These are phyloP conservation scores for Eulemur rubriventer DNA, from an alignment of 2,797 vertebrate genomes.

Conservation along the genomic window DNA sequence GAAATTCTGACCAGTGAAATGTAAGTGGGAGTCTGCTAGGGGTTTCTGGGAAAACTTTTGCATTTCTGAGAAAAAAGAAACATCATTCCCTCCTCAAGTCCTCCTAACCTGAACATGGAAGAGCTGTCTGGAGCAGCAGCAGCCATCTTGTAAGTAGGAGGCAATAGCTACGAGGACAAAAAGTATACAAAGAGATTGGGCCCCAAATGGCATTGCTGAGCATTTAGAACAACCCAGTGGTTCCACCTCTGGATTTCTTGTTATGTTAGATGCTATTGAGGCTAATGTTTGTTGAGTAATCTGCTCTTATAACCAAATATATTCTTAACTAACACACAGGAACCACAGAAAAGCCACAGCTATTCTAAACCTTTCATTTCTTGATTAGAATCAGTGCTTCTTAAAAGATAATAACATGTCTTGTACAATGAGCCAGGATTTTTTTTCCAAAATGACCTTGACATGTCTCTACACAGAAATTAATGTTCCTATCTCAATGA, in stretches of 20 bases:
- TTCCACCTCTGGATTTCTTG: neutral
- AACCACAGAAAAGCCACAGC: slow-evolving; percentile 10
- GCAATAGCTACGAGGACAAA: neutral
- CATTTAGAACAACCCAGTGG: neutral
- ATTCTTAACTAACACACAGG: slow-evolving; percentile 23
- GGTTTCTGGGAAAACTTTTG: slow-evolving; percentile 15
- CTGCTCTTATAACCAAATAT: neutral
- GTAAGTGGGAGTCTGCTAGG: neutral
- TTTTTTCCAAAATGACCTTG: neutral
- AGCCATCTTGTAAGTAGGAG: neutral
- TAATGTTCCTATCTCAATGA: neutral
- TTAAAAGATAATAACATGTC: slow-evolving; percentile 20
- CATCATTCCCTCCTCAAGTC: neutral
- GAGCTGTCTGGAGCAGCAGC: neutral
- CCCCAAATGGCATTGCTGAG: neutral
- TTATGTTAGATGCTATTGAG: neutral
- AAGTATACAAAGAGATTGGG: neutral
- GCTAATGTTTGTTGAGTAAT: neutral
- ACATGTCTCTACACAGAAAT: slow-evolving; percentile 7
- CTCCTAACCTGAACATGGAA: neutral
- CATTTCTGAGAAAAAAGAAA: slow-evolving; percentile 8
- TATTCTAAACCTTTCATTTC: neutral
- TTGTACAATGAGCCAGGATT: neutral
- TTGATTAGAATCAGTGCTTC: neutral
- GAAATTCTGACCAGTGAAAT: neutral